Conservation (phyloP, 92 coral and sea anemone genomes). For the Epizoanthus fatuus region DNA sequence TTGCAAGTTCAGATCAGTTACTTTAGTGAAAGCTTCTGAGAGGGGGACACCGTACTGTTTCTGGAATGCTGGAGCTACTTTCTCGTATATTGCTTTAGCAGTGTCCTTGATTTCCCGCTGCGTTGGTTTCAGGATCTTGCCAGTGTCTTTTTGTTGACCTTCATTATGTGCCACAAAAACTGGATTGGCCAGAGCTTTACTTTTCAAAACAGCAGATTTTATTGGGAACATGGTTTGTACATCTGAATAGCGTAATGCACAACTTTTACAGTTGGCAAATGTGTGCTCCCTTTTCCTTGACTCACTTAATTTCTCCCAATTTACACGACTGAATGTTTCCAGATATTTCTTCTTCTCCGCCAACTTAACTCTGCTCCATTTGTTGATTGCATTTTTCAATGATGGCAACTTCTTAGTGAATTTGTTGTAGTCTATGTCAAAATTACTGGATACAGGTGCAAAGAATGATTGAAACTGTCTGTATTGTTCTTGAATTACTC, state of each 20-base stretch:
- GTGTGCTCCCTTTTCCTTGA: slow-evolving; percentile 43
- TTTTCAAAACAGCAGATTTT: slow-evolving; percentile 31
- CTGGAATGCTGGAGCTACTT: not conserved
- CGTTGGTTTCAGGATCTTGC: not conserved
- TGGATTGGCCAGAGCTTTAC: slow-evolving; percentile 34
- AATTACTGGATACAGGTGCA: not conserved
- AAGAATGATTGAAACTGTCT: slow-evolving; percentile 16
- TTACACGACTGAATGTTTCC: slow-evolving; percentile 17
- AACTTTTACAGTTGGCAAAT: slow-evolving; percentile 54
- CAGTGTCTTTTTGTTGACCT: not conserved
- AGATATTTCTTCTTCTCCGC: slow-evolving; percentile 30
- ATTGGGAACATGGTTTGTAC: slow-evolving; percentile 51
- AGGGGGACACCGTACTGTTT: not conserved
- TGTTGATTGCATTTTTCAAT: slow-evolving; percentile 15
- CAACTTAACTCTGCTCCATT: slow-evolving; percentile 44
- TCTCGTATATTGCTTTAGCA: not conserved
- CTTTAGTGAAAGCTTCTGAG: too few species aligned
- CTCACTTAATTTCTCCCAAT: slow-evolving; percentile 38
- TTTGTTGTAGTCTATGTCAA: slow-evolving; percentile 8
- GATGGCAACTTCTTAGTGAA: slow-evolving; percentile 38
- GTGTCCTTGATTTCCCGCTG: not conserved
- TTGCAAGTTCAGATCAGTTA: too few species aligned
- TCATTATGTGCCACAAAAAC: slow-evolving; percentile 32
- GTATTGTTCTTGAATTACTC: not conserved
- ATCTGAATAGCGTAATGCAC: slow-evolving; percentile 28